phyloP scores from a whole-genome alignment of 2,113 vertebrate genomes.

The Lagopus leucura region DNA sequence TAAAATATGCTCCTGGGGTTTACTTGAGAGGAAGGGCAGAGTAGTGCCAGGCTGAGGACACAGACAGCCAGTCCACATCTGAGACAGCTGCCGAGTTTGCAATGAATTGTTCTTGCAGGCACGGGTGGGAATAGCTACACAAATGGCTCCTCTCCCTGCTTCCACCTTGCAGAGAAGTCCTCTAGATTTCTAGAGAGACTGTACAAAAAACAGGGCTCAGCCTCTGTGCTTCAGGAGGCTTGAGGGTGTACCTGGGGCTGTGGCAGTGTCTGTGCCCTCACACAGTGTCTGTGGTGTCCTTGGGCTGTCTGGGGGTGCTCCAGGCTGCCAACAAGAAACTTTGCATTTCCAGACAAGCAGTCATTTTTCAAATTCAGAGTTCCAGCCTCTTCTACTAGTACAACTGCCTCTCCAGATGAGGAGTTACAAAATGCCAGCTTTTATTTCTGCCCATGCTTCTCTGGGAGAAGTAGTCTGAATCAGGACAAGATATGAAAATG shows the following conservation, averaged over 20 bases:
- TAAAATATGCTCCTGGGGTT: neutral
- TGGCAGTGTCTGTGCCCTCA: neutral
- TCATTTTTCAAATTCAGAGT: conserved; percentile 26
- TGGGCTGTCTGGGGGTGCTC: neutral
- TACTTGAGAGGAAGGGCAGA: neutral
- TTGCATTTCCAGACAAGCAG: conserved; percentile 21
- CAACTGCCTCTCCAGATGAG: neutral
- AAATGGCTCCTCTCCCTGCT: neutral
- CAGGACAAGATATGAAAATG: neutral
- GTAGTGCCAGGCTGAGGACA: neutral
- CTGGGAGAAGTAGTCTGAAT: conserved; percentile 30
- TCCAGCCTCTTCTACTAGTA: neutral
- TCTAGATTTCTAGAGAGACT: neutral
- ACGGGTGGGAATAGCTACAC: neutral
- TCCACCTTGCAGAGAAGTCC: neutral
- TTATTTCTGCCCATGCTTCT: conserved; percentile 7
- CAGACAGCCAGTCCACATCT: neutral
- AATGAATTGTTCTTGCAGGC: neutral
- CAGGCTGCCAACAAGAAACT: neutral
- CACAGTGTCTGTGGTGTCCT: neutral
- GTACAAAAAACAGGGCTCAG: accelerated
- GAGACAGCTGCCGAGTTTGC: neutral
- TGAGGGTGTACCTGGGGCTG: accelerated
- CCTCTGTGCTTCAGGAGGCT: accelerated
- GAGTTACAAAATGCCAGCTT: neutral